Conservation (phyloP, 2,888 invertebrate genomes). For the Hemithea aestivaria region DNA sequence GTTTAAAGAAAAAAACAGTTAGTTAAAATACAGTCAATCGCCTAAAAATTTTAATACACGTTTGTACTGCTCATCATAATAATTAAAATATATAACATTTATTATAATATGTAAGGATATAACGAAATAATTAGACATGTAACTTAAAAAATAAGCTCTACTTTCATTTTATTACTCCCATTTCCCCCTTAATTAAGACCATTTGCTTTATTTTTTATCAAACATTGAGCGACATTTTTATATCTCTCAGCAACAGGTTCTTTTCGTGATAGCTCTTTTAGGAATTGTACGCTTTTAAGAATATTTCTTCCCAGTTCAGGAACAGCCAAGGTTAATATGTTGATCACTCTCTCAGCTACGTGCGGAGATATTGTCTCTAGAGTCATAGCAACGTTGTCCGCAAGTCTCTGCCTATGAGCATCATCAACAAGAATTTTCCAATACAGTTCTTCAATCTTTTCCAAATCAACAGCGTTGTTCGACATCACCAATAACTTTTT, state of each 20-base stretch:
- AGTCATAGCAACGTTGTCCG: conserved; percentile 14
- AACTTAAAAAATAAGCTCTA: too few relatives aligned
- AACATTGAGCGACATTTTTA: conserved; percentile 15
- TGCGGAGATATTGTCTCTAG: conserved; percentile 17
- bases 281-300: conserved; percentile 33
- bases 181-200: neutral
- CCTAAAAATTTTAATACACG: too few relatives aligned
- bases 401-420: conserved; percentile 25
- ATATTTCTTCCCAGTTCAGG: conserved; percentile 84
- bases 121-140: too few relatives aligned
- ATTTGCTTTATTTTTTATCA: conserved; percentile 7
- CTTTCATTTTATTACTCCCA: too few relatives aligned
- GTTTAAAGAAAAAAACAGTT: too few relatives aligned
- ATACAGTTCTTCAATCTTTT: conserved; percentile 86
- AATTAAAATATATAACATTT: too few relatives aligned
- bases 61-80: too few relatives aligned
- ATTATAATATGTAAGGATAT: too few relatives aligned
- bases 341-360: conserved; percentile 83
- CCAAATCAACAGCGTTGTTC: conserved; percentile 32
- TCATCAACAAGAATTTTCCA: conserved; percentile 80
- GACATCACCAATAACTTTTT: conserved; percentile 27
- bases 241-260: conserved; percentile 5
- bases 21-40: too few relatives aligned
- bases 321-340: conserved; percentile 87
- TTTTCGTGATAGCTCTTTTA: conserved; percentile 9